Base-by-base conservation (phyloP, 2,113 vertebrate species). In the Entelurus aequoreus region DNA sequence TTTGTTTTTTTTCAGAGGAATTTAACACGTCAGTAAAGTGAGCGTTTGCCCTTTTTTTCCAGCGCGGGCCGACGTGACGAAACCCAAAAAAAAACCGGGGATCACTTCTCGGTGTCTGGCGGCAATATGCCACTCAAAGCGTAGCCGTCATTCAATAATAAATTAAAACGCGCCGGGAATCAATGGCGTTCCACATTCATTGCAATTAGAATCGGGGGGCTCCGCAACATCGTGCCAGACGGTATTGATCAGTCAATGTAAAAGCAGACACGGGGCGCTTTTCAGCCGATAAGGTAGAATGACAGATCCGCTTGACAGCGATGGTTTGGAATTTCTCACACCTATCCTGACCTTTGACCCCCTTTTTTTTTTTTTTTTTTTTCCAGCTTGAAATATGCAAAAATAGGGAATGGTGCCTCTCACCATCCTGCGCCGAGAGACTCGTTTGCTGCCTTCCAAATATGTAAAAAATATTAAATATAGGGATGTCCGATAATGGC, bases 131-230 rank as follows among this genome's bases (percentile, higher is more conserved):
- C 51, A 57, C 60, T 62, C 66, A 48, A 54, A 62, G 62, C 19
- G 19, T 19, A 19, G 1, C 19, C 56, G 62, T 48, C 55, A 76
- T 67, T 59, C 65, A 53, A 54, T 60, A 57, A 65, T 65, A 77
- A 42, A 80, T 19, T 72, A 28, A 67, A 47, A 16, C 16, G 21
- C 54, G 69, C 36, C 57, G 64, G 57, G 79, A 79, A 86, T 86
- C 84, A 71, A 84, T 84, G 0, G 0, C 2, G 21, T 38, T 62
- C 19, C 19, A 36, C 53, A 52, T 62, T 65, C 65, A 9, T 80
- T 78, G 73, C 72, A 75, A 85, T 86, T 84, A 78, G 69, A 75
- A 71, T 57, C 57, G 19, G 19, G 19, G 74, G 54, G 65, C 55
- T 10, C 2, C 28, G 71, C 75, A 84, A 77, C 19, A 79, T 64